These are phyloP conservation scores for Mus spicilegus DNA, from an alignment of 2,113 vertebrate genomes.

Conservation along the genomic window DNA sequence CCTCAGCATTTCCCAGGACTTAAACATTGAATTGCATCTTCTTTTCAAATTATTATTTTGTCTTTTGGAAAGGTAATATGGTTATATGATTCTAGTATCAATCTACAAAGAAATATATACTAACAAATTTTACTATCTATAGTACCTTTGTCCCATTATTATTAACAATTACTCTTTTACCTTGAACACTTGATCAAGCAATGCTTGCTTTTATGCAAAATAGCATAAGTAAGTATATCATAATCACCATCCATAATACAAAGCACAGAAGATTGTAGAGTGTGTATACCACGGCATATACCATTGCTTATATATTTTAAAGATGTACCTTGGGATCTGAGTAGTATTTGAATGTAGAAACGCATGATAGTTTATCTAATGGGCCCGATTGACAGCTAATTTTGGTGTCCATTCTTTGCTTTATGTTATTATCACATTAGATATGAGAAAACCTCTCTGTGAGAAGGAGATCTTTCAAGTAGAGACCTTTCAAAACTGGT, in stretches of 20 bases:
- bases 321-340: background rate
- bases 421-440: background rate
- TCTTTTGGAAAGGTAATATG: conserved; percentile 9
- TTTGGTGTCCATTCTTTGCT: background rate
- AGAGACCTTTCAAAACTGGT: background rate
- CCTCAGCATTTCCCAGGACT: background rate
- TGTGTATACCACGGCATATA: background rate
- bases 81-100: background rate
- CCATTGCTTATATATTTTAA: background rate
- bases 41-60: conserved; percentile 16
- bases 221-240: background rate
- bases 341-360: background rate
- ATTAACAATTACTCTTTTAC: background rate
- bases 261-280: background rate
- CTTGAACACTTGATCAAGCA: background rate
- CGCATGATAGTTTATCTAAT: background rate
- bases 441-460: background rate
- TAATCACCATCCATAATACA: background rate
- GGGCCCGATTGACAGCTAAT: background rate
- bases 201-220: background rate
- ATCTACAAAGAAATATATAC: background rate
- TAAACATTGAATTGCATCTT: background rate
- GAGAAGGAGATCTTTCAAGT: background rate
- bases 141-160: background rate
- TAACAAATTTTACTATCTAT: background rate